Evolutionary conservation across 2,888 invertebrate species (phyloP).

Genomic region (Agonopterix heracliana): DNA sequence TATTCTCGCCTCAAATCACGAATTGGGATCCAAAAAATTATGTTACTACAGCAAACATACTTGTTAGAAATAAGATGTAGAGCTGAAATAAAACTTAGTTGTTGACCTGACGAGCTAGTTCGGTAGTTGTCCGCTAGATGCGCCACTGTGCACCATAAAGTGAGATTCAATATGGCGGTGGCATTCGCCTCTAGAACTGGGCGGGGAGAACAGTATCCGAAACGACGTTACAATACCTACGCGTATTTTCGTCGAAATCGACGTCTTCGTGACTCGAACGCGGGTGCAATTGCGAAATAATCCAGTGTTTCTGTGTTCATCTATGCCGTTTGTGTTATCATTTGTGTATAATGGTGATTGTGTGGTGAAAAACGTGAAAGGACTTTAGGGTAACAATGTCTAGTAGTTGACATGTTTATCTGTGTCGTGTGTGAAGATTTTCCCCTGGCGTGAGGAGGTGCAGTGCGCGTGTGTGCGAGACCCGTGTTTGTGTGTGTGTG

Average conservation of each 20-base stretch:
- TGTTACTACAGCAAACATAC: too few relatives aligned
- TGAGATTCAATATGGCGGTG: slow-evolving; percentile 71
- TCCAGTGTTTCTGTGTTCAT: slow-evolving; percentile 66
- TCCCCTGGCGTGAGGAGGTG: slow-evolving; percentile 75
- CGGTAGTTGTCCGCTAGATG: slow-evolving; percentile 52
- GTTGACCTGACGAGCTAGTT: slow-evolving; percentile 25
- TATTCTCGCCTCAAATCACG: too few relatives aligned
- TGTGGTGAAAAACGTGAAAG: slow-evolving; percentile 70
- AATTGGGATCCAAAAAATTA: too few relatives aligned
- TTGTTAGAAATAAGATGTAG: too few relatives aligned
- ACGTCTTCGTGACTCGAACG: slow-evolving; percentile 69
- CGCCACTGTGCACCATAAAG: slow-evolving; percentile 39
- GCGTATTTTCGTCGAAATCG: slow-evolving; percentile 69
- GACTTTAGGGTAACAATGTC: slow-evolving; percentile 74
- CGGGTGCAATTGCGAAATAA: slow-evolving; percentile 68
- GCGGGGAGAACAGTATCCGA: slow-evolving; percentile 73
- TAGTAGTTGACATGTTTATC: slow-evolving; percentile 77
- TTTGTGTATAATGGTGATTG: slow-evolving; percentile 60
- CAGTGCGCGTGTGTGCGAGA: slow-evolving; percentile 61
- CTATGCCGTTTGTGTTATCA: slow-evolving; percentile 62
- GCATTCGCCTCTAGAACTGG: slow-evolving; percentile 73
- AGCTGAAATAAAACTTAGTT: too few relatives aligned
- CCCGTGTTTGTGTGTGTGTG: slow-evolving; percentile 55
- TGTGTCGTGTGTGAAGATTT: slow-evolving; percentile 77
- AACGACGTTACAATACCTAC: slow-evolving; percentile 69